These are phyloP conservation scores for Drosophila pseudoobscura DNA, from an alignment of 1,140 invertebrate species.

Conservation along the genomic window DNA sequence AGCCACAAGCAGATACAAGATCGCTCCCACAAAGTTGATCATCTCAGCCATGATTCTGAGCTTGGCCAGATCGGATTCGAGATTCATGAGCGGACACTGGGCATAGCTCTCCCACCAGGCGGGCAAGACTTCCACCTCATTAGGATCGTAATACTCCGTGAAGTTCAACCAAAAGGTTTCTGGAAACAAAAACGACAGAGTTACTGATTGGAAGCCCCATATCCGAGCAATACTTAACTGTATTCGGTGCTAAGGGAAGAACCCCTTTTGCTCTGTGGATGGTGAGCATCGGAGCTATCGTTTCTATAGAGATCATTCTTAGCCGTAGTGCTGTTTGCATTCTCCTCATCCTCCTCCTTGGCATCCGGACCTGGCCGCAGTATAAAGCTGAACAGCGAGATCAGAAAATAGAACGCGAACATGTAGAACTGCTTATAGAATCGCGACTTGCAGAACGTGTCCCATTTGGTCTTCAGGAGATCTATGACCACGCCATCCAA, in stretches of 20 bases:
- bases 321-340: slow-evolving; percentile 39
- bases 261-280: slow-evolving; percentile 48
- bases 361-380: slow-evolving; percentile 90
- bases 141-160: slow-evolving; percentile 79
- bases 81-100: slow-evolving; percentile 81
- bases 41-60: slow-evolving; percentile 89
- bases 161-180: slow-evolving; percentile 82
- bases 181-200: slow-evolving; percentile 1
- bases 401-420: slow-evolving; percentile 94
- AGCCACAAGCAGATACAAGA: slow-evolving; percentile 92
- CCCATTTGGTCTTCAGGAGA: slow-evolving; percentile 98
- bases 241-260: slow-evolving; percentile 56
- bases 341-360: slow-evolving; percentile 70
- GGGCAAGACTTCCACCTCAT: slow-evolving; percentile 63
- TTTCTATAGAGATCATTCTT: slow-evolving; percentile 56
- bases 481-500: slow-evolving; percentile 98
- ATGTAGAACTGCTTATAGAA: slow-evolving; percentile 96
- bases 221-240: slow-evolving; percentile 33
- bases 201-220: not conserved
- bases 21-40: slow-evolving; percentile 89
- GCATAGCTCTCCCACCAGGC: slow-evolving; percentile 82
- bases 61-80: slow-evolving; percentile 75
- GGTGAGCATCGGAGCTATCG: slow-evolving; percentile 1
- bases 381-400: slow-evolving; percentile 94
- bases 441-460: slow-evolving; percentile 97